Evolutionary conservation across 92 coral and sea anemone species (phyloP), one percentile per base, ranked within the genome.

Genomic region (Palythoa caribaeorum): DNA sequence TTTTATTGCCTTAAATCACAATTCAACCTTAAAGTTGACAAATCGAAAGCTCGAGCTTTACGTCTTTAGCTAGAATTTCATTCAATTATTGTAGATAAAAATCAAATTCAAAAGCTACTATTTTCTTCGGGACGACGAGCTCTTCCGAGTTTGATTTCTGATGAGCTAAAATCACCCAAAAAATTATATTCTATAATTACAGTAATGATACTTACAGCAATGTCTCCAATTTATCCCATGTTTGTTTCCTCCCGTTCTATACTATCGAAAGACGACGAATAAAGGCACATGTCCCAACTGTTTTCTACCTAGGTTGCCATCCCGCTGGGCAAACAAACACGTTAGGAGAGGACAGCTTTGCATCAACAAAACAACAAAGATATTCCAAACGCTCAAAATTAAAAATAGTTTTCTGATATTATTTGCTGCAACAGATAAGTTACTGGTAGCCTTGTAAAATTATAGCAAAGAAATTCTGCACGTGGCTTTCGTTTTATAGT

Each of bases 231-330:
- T 80, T 80, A 47, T 36, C 86, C 86, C 73, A 79, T 79, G 15
- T 75, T 19, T 9, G 59, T 15, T 28, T 28, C 28, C 28, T 28
- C 28, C 28, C 28, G 28, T 28, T 28, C 28, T 28, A 28, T 28
- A 28, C 28, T 28, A 28, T 28, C 28, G 28, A 28, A 28, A 28
- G 28, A 28, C 59, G 57, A 80, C 38, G 40, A 63, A 20, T 11
- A 65, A 8, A 3, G 86, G 76, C 76, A 68, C 86, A 81, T 81
- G 86, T 68, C 76, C 86, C 85, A 65, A 65, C 36, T 80, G 37
- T 44, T 60, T 80, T 47, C 40, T 16, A 40, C 74, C 9, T 38
- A 59, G 16, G 2, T 59, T 70, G 44, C 36, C n/a, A 77, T 53
- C 75, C 76, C 73, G 76, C 86, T 38, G 74, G 86, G 76, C 19